Conservation (phyloP, 23 tunicate species). For the Botrylloides violaceus region DNA sequence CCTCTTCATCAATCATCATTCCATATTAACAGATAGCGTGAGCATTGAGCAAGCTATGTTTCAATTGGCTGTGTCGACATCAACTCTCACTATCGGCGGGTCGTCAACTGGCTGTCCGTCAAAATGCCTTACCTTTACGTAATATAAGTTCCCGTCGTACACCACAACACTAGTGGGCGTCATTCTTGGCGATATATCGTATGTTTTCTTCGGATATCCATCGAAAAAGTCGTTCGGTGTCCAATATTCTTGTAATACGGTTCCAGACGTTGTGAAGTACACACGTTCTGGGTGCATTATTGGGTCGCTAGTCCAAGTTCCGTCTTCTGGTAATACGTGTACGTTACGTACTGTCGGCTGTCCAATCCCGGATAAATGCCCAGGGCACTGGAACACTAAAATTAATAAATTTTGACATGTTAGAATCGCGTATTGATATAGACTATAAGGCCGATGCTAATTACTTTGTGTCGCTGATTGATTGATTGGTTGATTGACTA, state of each 20-base stretch:
- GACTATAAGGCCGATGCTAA: too few species aligned
- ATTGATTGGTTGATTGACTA: too few species aligned
- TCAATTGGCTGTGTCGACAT: too few species aligned
- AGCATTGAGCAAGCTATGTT: too few species aligned
- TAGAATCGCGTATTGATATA: too few species aligned
- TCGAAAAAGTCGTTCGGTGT: constrained; percentile 28
- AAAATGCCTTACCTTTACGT: constrained; percentile 47
- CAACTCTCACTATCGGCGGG: too few species aligned
- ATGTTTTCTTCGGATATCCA: constrained; percentile 22
- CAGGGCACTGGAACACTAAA: neutral
- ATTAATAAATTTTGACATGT: neutral
- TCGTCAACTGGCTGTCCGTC: too few species aligned
- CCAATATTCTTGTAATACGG: constrained; percentile 30
- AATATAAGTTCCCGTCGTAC: constrained; percentile 55
- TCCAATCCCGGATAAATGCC: neutral
- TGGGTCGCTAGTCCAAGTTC: constrained; percentile 67
- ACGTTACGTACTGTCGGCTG: neutral
- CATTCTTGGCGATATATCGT: constrained; percentile 26
- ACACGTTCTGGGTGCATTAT: constrained; percentile 39
- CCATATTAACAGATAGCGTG: too few species aligned
- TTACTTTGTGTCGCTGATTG: too few species aligned
- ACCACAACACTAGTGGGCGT: constrained; percentile 37
- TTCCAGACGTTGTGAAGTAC: constrained; percentile 17
- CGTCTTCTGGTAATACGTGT: constrained; percentile 15
- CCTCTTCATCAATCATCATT: too few species aligned